Conservation (phyloP, 2,888 invertebrate species). For the Euproctis similis region DNA sequence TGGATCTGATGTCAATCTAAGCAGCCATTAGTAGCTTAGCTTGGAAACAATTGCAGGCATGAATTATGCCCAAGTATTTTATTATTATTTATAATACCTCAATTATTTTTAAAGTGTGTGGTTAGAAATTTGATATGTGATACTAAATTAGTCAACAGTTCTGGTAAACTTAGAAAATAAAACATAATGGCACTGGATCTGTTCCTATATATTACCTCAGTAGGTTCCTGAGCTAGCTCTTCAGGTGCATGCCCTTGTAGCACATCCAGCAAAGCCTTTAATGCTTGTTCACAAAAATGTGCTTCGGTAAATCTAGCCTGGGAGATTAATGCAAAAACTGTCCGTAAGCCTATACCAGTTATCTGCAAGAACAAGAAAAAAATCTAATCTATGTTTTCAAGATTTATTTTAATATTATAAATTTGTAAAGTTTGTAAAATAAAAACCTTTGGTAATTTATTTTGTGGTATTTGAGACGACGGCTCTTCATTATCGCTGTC, state of each 20-base stretch:
- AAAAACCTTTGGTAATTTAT: conserved; percentile 47
- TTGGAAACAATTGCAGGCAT: too few relatives aligned
- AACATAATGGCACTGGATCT: too few relatives aligned
- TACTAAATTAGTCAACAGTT: too few relatives aligned
- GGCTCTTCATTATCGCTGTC: conserved; percentile 61
- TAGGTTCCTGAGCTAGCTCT: conserved; percentile 87
- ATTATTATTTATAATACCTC: too few relatives aligned
- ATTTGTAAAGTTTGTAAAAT: background rate
- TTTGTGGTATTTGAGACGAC: conserved; percentile 20
- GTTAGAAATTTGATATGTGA: too few relatives aligned
- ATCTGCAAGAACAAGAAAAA: conserved; percentile 66
- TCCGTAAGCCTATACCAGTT: conserved; percentile 87
- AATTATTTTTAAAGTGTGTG: too few relatives aligned
- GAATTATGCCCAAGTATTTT: too few relatives aligned
- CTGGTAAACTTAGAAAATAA: too few relatives aligned
- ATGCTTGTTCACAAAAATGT: conserved; percentile 89
- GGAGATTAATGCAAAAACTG: conserved; percentile 93
- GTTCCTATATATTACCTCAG: conserved; percentile 79
- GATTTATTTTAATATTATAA: background rate
- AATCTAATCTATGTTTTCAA: background rate
- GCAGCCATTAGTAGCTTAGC: too few relatives aligned
- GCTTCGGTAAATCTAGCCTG: conserved; percentile 91
- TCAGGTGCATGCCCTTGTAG: conserved; percentile 93
- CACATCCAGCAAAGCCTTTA: conserved; percentile 91
- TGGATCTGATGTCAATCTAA: too few relatives aligned